These are phyloP conservation scores for Druon quercuslanigerum DNA, from an alignment of 1,140 invertebrate species.

Conservation along the genomic window DNA sequence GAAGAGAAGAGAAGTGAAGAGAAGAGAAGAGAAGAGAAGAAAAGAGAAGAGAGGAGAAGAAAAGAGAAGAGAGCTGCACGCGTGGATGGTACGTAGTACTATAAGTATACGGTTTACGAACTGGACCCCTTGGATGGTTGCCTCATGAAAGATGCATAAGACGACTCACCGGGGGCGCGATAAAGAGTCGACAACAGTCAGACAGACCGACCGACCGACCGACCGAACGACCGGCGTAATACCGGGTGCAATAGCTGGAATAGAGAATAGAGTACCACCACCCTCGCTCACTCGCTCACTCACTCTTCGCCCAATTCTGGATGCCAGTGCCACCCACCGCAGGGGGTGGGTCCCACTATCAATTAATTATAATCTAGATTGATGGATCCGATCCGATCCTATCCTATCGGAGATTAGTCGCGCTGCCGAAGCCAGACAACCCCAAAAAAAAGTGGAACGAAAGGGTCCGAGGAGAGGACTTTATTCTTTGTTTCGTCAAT, in stretches of 20 bases:
- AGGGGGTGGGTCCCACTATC: constrained; percentile 70
- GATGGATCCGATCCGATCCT: constrained; percentile 74
- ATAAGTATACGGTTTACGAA: constrained; percentile 36
- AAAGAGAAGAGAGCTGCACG: background rate
- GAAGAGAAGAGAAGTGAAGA: constrained; percentile 21
- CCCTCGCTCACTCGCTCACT: constrained; percentile 33
- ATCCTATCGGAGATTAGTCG: constrained; percentile 73
- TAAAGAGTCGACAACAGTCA: constrained; percentile 78
- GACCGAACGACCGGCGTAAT: constrained; percentile 75
- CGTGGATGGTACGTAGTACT: constrained; percentile 15
- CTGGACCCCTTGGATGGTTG: constrained; percentile 74
- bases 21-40: background rate
- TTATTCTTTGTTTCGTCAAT: background rate
- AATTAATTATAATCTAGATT: constrained; percentile 77
- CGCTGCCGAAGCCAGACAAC: constrained; percentile 58
- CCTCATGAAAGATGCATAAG: constrained; percentile 77
- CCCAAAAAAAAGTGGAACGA: constrained; percentile 11
- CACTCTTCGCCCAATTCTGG: constrained; percentile 45
- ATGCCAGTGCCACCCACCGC: constrained; percentile 66
- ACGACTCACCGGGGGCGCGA: constrained; percentile 76
- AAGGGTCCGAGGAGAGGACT: background rate
- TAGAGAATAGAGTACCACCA: constrained; percentile 60
- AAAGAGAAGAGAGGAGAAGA: constrained; percentile 32
- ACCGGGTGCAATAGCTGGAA: constrained; percentile 75
- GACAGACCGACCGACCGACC: constrained; percentile 75